phyloP scores from a whole-genome alignment of 1,140 invertebrate species.

The Monomorium pharaonis region DNA sequence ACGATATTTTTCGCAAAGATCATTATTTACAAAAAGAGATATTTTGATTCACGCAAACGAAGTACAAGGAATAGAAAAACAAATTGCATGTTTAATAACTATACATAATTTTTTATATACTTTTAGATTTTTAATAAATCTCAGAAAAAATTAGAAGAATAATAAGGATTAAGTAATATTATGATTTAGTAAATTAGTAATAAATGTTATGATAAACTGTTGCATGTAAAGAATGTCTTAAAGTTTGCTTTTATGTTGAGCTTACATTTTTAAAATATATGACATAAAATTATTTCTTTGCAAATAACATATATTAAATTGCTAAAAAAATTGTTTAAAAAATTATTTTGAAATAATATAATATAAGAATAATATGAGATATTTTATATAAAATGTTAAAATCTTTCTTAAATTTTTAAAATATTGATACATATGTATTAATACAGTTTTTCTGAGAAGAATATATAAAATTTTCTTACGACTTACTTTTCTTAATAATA shows the following conservation, averaged over 20 bases:
- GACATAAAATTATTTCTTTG: background rate
- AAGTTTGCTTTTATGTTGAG: background rate
- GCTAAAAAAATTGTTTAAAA: background rate
- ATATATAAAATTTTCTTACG: slow-evolving; percentile 3
- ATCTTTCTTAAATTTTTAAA: background rate
- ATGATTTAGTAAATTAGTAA: background rate
- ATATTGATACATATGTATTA: background rate
- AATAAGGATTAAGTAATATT: background rate
- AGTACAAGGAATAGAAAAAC: background rate
- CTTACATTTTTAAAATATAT: slow-evolving; percentile 9
- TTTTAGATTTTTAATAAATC: background rate
- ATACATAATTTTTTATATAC: background rate
- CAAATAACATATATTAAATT: background rate
- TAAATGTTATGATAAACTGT: background rate
- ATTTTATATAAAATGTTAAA: background rate
- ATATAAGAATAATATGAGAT: background rate
- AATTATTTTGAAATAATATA: background rate
- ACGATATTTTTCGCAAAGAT: background rate
- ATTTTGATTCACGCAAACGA: background rate
- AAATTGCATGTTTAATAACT: background rate
- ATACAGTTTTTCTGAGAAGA: background rate
- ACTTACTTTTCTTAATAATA: slow-evolving; percentile 36
- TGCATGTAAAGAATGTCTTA: background rate
- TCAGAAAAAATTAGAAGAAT: background rate
- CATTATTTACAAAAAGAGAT: background rate